Evolutionary conservation across 1,140 invertebrate species (phyloP).

Genomic region (Ceratitis capitata): DNA sequence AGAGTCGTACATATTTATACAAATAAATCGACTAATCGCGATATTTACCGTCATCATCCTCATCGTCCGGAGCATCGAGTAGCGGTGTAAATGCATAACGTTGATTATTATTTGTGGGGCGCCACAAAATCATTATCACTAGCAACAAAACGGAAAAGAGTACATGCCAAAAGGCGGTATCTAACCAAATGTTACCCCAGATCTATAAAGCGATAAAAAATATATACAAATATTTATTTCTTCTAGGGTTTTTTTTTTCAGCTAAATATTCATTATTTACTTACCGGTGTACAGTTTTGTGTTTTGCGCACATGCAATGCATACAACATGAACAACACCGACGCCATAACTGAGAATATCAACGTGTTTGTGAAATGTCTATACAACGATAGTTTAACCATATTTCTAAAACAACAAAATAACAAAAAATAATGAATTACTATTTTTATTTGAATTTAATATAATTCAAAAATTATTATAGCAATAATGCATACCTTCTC

Average conservation of each 20-base stretch:
- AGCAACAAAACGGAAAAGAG: constrained; percentile 87
- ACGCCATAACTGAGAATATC: constrained; percentile 88
- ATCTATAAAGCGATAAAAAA: constrained; percentile 67
- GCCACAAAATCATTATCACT: constrained; percentile 94
- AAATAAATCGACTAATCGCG: too few relatives aligned
- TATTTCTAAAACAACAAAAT: constrained; percentile 70
- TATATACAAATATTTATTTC: neutral
- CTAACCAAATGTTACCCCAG: constrained; percentile 92
- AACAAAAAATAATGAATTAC: neutral
- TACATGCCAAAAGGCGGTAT: constrained; percentile 94
- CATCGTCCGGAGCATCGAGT: constrained; percentile 85
- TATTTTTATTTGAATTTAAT: neutral
- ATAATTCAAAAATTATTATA: neutral
- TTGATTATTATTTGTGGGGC: constrained; percentile 95
- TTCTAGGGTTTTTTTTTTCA: neutral
- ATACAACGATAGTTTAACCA: constrained; percentile 90
- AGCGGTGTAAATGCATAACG: constrained; percentile 93
- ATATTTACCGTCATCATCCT: constrained; percentile 71
- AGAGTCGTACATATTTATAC: too few relatives aligned
- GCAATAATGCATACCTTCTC: constrained; percentile 68
- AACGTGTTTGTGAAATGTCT: constrained; percentile 93
- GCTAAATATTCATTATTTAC: constrained; percentile 58
- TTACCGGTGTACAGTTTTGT: constrained; percentile 76
- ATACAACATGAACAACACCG: constrained; percentile 92
- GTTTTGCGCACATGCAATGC: constrained; percentile 82